Evolutionary conservation across 2,113 vertebrate species (phyloP).

Genomic region (Axis porcinus): DNA sequence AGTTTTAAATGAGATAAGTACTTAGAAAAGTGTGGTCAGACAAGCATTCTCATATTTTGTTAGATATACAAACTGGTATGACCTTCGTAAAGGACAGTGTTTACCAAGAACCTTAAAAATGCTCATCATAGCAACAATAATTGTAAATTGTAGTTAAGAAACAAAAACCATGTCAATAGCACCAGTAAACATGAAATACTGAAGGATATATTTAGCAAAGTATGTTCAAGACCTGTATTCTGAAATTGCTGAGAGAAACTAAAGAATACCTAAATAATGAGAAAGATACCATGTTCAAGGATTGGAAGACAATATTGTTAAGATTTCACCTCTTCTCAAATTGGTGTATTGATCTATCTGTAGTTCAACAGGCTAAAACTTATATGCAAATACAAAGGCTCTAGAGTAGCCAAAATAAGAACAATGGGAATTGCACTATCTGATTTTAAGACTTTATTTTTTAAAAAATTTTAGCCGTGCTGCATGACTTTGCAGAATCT

Average conservation of each 20-base stretch:
- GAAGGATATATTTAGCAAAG: not conserved
- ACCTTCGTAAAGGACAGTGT: not conserved
- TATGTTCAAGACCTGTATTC: not conserved
- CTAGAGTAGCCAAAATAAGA: not conserved
- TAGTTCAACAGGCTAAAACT: not conserved
- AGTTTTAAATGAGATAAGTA: not conserved
- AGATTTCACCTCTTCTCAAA: not conserved
- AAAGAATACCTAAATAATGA: not conserved
- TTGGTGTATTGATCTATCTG: not conserved
- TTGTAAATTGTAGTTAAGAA: not conserved
- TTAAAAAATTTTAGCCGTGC: not conserved
- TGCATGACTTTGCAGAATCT: not conserved
- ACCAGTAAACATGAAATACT: not conserved
- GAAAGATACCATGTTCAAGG: not conserved
- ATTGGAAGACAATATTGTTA: not conserved
- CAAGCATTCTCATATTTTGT: not conserved
- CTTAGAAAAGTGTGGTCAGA: not conserved
- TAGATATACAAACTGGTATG: not conserved
- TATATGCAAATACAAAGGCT: not conserved
- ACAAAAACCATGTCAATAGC: not conserved
- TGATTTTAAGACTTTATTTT: not conserved
- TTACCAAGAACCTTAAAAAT: slow-evolving; percentile 35
- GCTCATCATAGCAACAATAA: not conserved
- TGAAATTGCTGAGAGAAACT: not conserved
- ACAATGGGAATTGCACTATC: not conserved